These are phyloP conservation scores for Styela clava DNA, from an alignment of 23 tunicate species.

Conservation along the genomic window DNA sequence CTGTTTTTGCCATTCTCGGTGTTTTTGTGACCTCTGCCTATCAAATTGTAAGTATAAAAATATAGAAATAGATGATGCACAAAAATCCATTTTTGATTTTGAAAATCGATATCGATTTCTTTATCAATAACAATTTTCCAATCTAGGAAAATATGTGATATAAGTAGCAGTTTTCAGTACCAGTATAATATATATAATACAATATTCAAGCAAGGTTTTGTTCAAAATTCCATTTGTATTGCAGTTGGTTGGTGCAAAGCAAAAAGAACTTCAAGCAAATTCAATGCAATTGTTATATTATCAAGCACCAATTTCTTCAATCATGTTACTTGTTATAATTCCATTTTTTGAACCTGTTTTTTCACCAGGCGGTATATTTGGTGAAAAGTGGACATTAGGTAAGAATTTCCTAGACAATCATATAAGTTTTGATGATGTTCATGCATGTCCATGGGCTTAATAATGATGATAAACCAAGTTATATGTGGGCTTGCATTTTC, in stretches of 20 bases:
- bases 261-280: slow-evolving; percentile 80
- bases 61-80: too few relatives aligned
- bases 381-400: slow-evolving; percentile 55
- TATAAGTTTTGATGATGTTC: neutral
- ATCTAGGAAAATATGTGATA: too few relatives aligned
- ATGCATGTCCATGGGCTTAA: neutral
- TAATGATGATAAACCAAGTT: too few relatives aligned
- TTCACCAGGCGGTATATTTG: slow-evolving; percentile 62
- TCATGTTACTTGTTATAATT: slow-evolving; percentile 50
- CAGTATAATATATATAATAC: too few relatives aligned
- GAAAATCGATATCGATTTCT: too few relatives aligned
- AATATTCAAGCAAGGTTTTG: too few relatives aligned
- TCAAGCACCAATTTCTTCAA: slow-evolving; percentile 90
- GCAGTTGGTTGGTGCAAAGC: slow-evolving; percentile 91
- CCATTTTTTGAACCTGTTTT: slow-evolving; percentile 92
- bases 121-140: too few relatives aligned
- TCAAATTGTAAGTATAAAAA: slow-evolving; percentile 72
- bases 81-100: too few relatives aligned
- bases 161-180: too few relatives aligned
- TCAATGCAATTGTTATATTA: slow-evolving; percentile 93
- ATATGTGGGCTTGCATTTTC: too few relatives aligned
- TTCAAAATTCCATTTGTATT: too few relatives aligned
- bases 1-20: slow-evolving; percentile 77
- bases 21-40: slow-evolving; percentile 81
- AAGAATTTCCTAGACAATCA: neutral